phyloP scores from a whole-genome alignment of 1,140 invertebrate genomes.

The Drosophila subpulchrella region DNA sequence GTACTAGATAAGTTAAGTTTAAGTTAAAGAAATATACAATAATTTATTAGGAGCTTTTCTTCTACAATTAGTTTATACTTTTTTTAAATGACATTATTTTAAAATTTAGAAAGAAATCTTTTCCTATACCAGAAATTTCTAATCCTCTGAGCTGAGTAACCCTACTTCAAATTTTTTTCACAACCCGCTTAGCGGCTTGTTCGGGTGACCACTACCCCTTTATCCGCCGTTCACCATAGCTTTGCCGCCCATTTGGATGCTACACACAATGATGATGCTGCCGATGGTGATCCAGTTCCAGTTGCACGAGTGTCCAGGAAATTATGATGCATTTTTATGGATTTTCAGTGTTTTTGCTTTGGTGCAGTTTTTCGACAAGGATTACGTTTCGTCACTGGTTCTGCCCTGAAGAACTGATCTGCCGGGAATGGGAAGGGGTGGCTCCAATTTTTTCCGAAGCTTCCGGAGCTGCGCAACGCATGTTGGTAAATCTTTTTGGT shows the following conservation, averaged over 20 bases:
- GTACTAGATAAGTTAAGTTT: no score
- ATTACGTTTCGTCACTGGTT: conserved; percentile 62
- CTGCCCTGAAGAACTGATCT: conserved; percentile 28
- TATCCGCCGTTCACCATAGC: background rate
- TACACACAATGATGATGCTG: conserved; percentile 30
- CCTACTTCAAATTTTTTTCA: conserved; percentile 13
- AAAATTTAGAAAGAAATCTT: no score
- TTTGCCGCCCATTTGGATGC: conserved; percentile 21
- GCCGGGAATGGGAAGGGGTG: conserved; percentile 4
- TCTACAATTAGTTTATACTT: no score
- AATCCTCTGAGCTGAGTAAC: background rate
- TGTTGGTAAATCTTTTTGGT: conserved; percentile 33
- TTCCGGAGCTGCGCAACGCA: conserved; percentile 62
- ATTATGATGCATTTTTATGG: conserved; percentile 85
- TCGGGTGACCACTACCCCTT: conserved; percentile 3
- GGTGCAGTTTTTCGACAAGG: conserved; percentile 64
- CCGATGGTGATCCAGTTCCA: conserved; percentile 63
- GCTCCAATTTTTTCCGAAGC: conserved; percentile 56
- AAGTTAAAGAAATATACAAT: no score
- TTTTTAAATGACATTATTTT: no score
- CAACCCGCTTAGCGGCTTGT: conserved; percentile 6
- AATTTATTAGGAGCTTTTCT: no score
- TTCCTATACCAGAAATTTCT: background rate
- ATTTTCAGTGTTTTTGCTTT: conserved; percentile 82
- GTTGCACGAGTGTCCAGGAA: conserved; percentile 51